Conservation (phyloP, 2,888 invertebrate species). For the Melolontha melolontha region DNA sequence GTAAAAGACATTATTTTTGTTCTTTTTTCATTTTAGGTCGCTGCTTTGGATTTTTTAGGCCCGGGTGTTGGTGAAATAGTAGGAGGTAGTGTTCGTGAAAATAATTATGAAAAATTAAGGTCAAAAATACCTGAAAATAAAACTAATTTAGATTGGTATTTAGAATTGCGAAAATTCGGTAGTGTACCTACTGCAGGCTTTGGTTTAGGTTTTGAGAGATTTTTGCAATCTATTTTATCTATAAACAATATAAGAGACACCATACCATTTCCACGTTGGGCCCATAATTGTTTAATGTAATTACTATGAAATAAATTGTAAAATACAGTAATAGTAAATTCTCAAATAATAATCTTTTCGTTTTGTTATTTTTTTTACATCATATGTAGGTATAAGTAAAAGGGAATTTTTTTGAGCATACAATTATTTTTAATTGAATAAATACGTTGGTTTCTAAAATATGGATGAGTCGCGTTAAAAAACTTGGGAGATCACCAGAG, state of each 20-base stretch:
- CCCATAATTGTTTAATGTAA: constrained; percentile 84
- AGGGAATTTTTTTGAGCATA: too few relatives aligned
- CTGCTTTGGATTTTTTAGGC: constrained; percentile 88
- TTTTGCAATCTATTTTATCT: constrained; percentile 84
- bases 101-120: constrained; percentile 74
- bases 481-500: too few relatives aligned
- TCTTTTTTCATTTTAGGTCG: constrained; percentile 68
- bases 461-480: too few relatives aligned
- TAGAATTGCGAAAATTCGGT: constrained; percentile 89
- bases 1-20: too few relatives aligned
- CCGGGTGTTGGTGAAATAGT: constrained; percentile 93
- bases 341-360: neutral
- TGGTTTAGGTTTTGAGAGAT: constrained; percentile 95
- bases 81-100: constrained; percentile 95
- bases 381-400: neutral
- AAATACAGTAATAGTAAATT: constrained; percentile 1
- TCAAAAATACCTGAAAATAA: constrained; percentile 70
- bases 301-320: neutral
- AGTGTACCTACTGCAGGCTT: constrained; percentile 93
- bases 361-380: neutral
- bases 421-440: too few relatives aligned
- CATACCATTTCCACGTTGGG: constrained; percentile 95
- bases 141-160: constrained; percentile 82
- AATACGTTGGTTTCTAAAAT: too few relatives aligned
- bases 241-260: constrained; percentile 93